phyloP scores from a whole-genome alignment of 2,113 vertebrate species.

The Chauna torquata region DNA sequence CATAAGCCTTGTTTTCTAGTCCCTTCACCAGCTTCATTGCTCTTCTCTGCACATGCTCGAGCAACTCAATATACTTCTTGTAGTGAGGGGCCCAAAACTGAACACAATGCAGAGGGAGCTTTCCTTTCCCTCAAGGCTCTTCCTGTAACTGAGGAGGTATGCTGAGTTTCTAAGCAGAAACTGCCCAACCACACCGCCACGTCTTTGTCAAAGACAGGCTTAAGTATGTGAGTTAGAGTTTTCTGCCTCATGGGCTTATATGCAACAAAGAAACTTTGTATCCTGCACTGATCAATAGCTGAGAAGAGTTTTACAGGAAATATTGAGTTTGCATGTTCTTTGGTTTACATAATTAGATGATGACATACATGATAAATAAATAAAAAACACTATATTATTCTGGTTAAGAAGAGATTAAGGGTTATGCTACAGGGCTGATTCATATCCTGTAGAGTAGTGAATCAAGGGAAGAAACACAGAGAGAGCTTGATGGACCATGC shows the following conservation, averaged over 20 bases:
- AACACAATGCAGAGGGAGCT: neutral
- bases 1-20: neutral
- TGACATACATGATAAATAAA: constrained; percentile 30
- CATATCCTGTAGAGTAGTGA: constrained; percentile 17
- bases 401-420: constrained; percentile 34
- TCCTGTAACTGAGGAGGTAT: neutral
- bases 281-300: neutral
- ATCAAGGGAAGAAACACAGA: constrained; percentile 47
- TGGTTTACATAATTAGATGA: constrained; percentile 2
- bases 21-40: too few species aligned
- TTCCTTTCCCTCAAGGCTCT: neutral
- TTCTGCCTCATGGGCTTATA: neutral
- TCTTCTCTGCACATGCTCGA: neutral
- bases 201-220: too few species aligned
- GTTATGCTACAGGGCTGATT: constrained; percentile 4
- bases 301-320: neutral
- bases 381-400: neutral
- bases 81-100: neutral
- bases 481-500: constrained; percentile 24
- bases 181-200: neutral
- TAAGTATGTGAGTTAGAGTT: neutral
- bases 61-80: neutral
- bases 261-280: neutral
- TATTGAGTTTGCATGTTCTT: neutral
- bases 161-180: neutral